Percentiles rank a stretch among this genome's conserved stretches.
These are phyloP conservation scores for Sesamia inferens DNA, from an alignment of 2,888 invertebrate genomes.

Conservation along the genomic window DNA sequence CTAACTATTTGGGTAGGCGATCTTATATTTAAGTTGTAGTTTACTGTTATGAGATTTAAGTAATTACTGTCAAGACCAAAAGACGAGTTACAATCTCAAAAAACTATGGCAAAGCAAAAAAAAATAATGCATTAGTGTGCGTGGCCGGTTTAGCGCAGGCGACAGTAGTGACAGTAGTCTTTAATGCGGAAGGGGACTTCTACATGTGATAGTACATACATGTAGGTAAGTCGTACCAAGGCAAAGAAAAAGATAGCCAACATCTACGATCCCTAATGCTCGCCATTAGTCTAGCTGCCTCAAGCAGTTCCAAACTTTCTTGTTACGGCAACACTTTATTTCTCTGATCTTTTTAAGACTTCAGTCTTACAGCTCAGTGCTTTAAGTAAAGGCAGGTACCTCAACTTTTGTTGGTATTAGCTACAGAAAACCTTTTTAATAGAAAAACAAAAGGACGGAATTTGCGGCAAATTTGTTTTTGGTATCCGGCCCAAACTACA, in stretches of 20 bases:
- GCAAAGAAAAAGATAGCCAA: conserved; percentile 21
- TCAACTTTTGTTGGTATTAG: background rate
- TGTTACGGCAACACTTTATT: conserved; percentile 24
- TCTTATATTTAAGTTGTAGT: conserved; percentile 13
- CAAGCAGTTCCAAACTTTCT: conserved; percentile 19
- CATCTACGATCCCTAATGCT: conserved; percentile 26
- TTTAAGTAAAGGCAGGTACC: background rate
- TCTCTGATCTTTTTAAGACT: conserved; percentile 3
- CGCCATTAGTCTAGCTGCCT: conserved; percentile 27
- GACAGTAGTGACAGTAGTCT: too few relatives aligned
- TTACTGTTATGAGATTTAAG: conserved; percentile 24
- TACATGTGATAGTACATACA: too few relatives aligned
- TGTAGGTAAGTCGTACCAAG: background rate
- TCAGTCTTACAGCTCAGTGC: background rate
- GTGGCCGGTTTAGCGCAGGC: too few relatives aligned
- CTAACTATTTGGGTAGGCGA: background rate
- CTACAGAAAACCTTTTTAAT: background rate
- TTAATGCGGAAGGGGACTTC: too few relatives aligned
- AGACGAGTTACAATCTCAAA: too few relatives aligned
- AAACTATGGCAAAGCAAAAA: too few relatives aligned
- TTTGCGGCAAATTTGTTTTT: background rate
- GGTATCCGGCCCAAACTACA: background rate
- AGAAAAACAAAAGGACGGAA: background rate
- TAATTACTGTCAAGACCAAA: too few relatives aligned
- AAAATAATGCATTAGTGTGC: too few relatives aligned